Percentiles rank a stretch among this genome's conserved stretches.
phyloP scores from a whole-genome alignment of 2,797 vertebrate genomes.

The Cryptoblepharus egeriae region DNA sequence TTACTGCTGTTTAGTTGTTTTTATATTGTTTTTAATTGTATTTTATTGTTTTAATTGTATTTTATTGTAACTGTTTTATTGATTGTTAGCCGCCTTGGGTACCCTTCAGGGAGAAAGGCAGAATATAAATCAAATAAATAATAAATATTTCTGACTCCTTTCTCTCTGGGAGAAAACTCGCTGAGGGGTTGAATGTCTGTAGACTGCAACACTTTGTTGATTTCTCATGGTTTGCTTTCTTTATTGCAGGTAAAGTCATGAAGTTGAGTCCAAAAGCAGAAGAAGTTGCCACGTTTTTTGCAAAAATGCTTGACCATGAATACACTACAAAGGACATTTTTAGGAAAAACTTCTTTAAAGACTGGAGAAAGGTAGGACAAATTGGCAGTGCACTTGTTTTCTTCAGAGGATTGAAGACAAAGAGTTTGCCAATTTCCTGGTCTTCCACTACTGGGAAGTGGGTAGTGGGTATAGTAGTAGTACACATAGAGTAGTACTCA shows the following conservation, averaged over 20 bases:
- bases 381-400: slow-evolving; percentile 1
- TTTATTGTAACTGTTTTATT: no score
- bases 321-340: slow-evolving; percentile 99
- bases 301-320: slow-evolving; percentile 98
- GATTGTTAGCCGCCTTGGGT: no score
- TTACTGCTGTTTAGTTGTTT: no score
- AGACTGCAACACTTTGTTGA: background rate
- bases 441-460: no score
- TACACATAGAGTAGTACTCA: no score
- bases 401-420: background rate
- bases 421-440: background rate
- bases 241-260: slow-evolving; percentile 87
- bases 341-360: slow-evolving; percentile 98
- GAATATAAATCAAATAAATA: no score
- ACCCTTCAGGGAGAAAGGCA: no score
- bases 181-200: background rate
- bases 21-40: no score
- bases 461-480: no score
- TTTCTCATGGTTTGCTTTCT: slow-evolving; percentile 46
- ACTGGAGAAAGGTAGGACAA: slow-evolving; percentile 92
- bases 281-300: slow-evolving; percentile 98
- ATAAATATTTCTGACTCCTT: background rate
- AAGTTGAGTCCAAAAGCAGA: slow-evolving; percentile 93
- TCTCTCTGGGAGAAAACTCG: background rate
- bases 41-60: no score